A percentile compares a stretch with the other conserved stretches of the same genome.
Conservation (phyloP, 2,113 vertebrate genomes). For the Elephantulus edwardii region DNA sequence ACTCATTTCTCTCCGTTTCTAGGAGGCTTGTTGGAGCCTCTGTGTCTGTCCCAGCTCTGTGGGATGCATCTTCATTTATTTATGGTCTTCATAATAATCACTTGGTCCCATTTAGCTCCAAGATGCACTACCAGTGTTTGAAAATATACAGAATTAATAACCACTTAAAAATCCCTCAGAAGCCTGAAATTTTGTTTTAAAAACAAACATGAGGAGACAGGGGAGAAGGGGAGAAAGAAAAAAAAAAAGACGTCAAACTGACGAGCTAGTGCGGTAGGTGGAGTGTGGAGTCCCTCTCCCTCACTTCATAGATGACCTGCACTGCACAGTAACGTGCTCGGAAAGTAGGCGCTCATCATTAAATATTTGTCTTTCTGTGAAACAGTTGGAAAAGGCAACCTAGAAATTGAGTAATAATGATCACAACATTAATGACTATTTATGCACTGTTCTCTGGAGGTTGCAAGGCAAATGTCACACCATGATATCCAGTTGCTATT, state of each 20-base stretch:
- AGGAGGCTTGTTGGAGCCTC: background rate
- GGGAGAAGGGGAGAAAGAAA: background rate
- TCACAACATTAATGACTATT: background rate
- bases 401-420: conserved; percentile 17
- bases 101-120: background rate
- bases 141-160: conserved; percentile 41
- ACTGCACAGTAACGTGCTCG: background rate
- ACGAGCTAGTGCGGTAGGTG: background rate
- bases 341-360: background rate
- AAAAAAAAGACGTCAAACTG: background rate
- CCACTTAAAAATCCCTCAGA: conserved; percentile 16
- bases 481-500: background rate
- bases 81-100: conserved; percentile 36
- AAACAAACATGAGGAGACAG: background rate
- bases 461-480: background rate
- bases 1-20: conserved; percentile 2
- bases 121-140: background rate
- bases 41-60: background rate
- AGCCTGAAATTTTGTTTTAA: background rate
- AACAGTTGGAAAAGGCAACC: conserved; percentile 10
- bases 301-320: background rate
- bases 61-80: conserved; percentile 25
- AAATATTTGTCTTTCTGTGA: conserved; percentile 36
- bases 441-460: background rate
- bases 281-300: background rate